phyloP scores from a whole-genome alignment of 2,797 vertebrate genomes.

The Chelonia mydas region DNA sequence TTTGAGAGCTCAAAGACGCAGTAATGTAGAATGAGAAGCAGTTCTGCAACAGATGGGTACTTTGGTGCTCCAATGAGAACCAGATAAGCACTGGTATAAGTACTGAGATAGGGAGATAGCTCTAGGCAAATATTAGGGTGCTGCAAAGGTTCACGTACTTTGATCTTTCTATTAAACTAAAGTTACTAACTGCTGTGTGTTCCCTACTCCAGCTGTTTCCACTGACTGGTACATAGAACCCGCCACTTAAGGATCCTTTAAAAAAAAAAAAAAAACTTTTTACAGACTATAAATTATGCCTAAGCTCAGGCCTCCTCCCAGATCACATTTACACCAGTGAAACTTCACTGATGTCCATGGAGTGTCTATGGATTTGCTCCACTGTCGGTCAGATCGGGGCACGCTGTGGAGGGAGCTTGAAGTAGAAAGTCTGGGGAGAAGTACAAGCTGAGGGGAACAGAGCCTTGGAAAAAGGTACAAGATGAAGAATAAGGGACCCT shows the following conservation, averaged over 20 bases:
- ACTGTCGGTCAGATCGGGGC: not conserved
- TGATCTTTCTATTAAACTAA: not conserved
- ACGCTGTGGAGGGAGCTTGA: not conserved
- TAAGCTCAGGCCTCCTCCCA: not conserved
- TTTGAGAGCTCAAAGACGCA: no score
- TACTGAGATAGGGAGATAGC: not conserved
- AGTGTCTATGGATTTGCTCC: not conserved
- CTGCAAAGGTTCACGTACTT: not conserved
- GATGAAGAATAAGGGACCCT: not conserved
- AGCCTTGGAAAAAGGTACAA: not conserved
- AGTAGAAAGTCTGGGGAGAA: not conserved
- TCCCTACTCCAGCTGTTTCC: not conserved
- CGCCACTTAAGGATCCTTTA: not conserved
- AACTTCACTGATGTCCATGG: not conserved
- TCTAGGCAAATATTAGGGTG: not conserved
- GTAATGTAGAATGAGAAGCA: fast-evolving
- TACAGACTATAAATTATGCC: not conserved
- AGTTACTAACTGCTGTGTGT: not conserved
- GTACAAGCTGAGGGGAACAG: not conserved
- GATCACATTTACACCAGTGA: not conserved
- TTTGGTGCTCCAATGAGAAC: not conserved
- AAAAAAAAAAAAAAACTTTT: no score
- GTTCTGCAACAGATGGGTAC: fast-evolving
- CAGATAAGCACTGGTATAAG: not conserved
- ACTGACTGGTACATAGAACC: not conserved